Conservation (phyloP, 1,140 invertebrate species). For the Camponotus vicinus region DNA sequence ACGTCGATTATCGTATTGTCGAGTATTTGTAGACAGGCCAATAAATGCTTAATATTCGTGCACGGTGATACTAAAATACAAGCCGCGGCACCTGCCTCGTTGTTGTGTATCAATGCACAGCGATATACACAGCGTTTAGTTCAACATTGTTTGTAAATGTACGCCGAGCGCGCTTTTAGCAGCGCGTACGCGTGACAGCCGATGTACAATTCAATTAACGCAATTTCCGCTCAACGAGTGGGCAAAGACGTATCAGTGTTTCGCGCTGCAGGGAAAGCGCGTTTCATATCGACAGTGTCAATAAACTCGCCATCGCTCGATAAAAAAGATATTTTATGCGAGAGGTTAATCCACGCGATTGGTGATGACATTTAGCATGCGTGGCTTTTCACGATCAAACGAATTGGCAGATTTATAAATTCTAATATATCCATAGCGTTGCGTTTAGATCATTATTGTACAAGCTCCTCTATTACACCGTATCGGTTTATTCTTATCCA, state of each 20-base stretch:
- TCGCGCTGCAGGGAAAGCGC: constrained; percentile 4
- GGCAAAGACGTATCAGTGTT: constrained; percentile 55
- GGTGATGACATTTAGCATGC: constrained; percentile 10
- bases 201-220: constrained; percentile 64
- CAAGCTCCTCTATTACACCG: not conserved
- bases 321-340: constrained; percentile 35
- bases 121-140: constrained; percentile 39
- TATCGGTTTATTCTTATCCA: not conserved
- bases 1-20: constrained; percentile 54
- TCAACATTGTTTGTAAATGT: constrained; percentile 58
- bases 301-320: constrained; percentile 28
- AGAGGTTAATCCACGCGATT: constrained; percentile 41
- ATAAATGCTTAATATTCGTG: constrained; percentile 61
- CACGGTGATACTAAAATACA: constrained; percentile 43
- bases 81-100: constrained; percentile 28
- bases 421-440: not conserved
- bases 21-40: constrained; percentile 55
- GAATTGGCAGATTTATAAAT: not conserved
- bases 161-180: constrained; percentile 51
- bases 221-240: constrained; percentile 35
- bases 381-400: not conserved
- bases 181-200: constrained; percentile 45
- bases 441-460: not conserved
- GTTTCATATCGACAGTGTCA: constrained; percentile 58
- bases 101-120: constrained; percentile 20